Percentiles rank a stretch among this genome's conserved stretches.
Conservation (phyloP, 2,113 vertebrate species). For the Vimba vimba region DNA sequence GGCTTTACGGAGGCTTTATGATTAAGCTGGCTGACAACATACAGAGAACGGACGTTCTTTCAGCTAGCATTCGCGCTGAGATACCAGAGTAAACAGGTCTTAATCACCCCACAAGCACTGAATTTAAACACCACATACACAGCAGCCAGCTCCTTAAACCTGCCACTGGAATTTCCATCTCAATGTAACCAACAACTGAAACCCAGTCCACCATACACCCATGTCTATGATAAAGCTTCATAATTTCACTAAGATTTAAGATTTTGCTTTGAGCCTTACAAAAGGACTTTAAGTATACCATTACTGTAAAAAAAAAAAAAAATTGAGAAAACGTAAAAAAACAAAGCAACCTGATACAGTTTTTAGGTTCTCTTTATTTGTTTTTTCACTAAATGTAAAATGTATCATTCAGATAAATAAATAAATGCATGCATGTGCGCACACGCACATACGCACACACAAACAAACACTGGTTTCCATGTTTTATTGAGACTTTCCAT, state of each 20-base stretch:
- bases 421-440: too few species aligned
- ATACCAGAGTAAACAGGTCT: conserved; percentile 65
- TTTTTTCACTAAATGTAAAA: too few species aligned
- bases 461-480: too few species aligned
- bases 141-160: conserved; percentile 35
- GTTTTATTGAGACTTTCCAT: too few species aligned
- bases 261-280: background rate
- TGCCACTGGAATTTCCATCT: conserved; percentile 30
- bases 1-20: conserved; percentile 62
- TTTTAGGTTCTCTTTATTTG: background rate
- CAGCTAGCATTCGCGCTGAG: conserved; percentile 48
- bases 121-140: conserved; percentile 58
- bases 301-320: background rate
- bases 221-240: conserved; percentile 2
- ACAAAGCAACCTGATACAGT: background rate
- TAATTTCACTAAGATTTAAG: background rate
- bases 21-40: conserved; percentile 61
- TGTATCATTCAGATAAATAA: too few species aligned
- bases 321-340: background rate
- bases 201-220: background rate
- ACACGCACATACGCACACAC: too few species aligned
- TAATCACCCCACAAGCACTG: conserved; percentile 60
- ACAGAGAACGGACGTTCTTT: conserved; percentile 53
- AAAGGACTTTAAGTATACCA: background rate
- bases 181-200: conserved; percentile 35